Base-by-base conservation (phyloP, 2,888 invertebrate species). In the Cephonodes hylas region DNA sequence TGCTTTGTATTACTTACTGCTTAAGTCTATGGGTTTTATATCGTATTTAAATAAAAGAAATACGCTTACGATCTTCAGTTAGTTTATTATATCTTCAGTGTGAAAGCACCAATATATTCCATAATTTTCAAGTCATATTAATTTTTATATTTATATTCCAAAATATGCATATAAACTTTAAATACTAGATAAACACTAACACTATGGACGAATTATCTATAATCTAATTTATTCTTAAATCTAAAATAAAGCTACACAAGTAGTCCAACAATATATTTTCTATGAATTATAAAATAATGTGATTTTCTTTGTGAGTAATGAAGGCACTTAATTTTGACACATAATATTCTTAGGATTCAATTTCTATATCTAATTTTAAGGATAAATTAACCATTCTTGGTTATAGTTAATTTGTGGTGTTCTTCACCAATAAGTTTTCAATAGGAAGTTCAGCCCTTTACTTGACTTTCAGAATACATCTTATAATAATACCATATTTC, bases 161-260 rank as follows among this genome's bases (percentile, higher is more conserved):
- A 46, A 42, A 53, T 53, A 53, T 53, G 44, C 38, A 45, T 64
- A 63, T 63, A 6, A 60, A 31, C 53, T 31, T 53, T 31, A 31
- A 31, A 18, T 27, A 42, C 20, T 23, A 53, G n/a, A n/a, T 15
- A 13, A 45, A 53, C 31, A 27, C 53, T 53, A 53, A 53, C 18
- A 53, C 18, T 53, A 53, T 53, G 53, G 53, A 53, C 53, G 53
- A 53, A 27, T 53, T n/a, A 53, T 15, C 8, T 53, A 48, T 7
- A 53, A 38, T 38, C 38, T 38, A 38, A n/a, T 46, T 53, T 53
- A 53, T 0, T 31, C 27, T 53, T 53, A 53, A 15, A 53, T 46
- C 22, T 20, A 13, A 31, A 31, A 53, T 42, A 25, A 23, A 42
- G 18, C 53, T 53, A 31, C 31, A 18, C 31, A 10, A 27, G 34